Evolutionary conservation across 2,113 vertebrate species (phyloP), one percentile per base, ranked within the genome.

Genomic region (Himantopus leucocephalus): DNA sequence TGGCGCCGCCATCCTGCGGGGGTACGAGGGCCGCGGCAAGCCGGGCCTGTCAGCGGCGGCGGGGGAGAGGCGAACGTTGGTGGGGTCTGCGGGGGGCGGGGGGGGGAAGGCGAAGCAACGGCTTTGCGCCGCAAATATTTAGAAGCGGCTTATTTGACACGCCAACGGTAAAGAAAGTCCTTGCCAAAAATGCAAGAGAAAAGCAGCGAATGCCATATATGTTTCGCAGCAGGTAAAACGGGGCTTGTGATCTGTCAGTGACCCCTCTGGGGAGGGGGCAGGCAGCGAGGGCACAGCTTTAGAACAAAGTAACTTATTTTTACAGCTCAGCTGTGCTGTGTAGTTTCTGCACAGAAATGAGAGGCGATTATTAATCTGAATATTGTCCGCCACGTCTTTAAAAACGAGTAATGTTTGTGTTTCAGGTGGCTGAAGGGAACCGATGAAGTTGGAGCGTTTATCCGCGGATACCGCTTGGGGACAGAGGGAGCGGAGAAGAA

Each of bases 51-150:
- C 5, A 2, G 18, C 26, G 39, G 27, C 34, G 24, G 24, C 47
- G 1, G 5, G 30, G 53, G 34, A 14, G 26, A 4, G 34, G 1
- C 20, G 9, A 1, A 3, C 10, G 10, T 24, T 9, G 22, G 0
- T 7, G 35, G 29, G 45, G 8, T 9, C 63, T 20, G 59, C 45
- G 1, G 59, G 4, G 9, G 7, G 39, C 10, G 39, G 1, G 47
- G 20, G 41, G 41, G 41, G 41, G 12, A n/a, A n/a, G n/a, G 39
- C 10, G 39, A 39, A 39, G 43, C 43, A 17, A 17, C 14, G 43
- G 48, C 48, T 48, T 23, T 48, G 22, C 22, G 22, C 48, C 12
- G 48, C 67, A 5, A 2, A 5, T 21, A 2, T 4, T 37, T 37
- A 7, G 34, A 30, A 50, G n/a, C 22, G 26, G n/a, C 22, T 27